Conservation (phyloP, 1,140 invertebrate species). For the Popillia japonica region DNA sequence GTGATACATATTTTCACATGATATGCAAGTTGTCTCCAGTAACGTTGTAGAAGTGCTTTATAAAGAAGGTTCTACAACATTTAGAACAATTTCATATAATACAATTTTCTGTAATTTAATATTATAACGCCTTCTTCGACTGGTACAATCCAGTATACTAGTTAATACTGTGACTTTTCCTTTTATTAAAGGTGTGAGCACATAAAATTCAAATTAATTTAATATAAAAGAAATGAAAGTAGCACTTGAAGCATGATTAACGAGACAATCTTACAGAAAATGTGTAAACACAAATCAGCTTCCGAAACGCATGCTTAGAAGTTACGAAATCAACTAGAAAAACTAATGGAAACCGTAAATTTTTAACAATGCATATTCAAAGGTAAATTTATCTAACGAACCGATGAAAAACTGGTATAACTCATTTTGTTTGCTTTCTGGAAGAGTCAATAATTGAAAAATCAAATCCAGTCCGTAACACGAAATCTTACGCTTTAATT, state of each 20-base stretch:
- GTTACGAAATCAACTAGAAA: background rate
- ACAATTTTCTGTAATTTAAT: too few species aligned
- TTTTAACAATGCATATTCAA: constrained; percentile 11
- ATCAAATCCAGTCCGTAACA: constrained; percentile 18
- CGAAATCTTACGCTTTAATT: constrained; percentile 22
- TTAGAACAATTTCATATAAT: too few species aligned
- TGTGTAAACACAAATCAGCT: background rate
- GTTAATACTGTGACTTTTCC: too few species aligned
- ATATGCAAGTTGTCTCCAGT: too few species aligned
- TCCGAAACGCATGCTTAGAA: background rate
- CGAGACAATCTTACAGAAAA: background rate
- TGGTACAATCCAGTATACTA: too few species aligned
- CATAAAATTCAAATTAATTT: background rate
- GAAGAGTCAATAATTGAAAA: constrained; percentile 18
- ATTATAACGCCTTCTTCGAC: too few species aligned
- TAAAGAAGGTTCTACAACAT: too few species aligned
- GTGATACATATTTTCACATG: too few species aligned
- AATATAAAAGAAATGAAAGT: background rate
- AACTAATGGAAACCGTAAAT: constrained; percentile 32
- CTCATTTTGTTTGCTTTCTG: background rate
- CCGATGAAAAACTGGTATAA: background rate
- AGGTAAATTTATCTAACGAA: constrained; percentile 30
- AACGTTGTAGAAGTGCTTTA: too few species aligned
- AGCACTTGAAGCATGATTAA: background rate
- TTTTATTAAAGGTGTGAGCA: too few species aligned